phyloP scores from a whole-genome alignment of 2,888 invertebrate species.

The Orchesellides sinensis region DNA sequence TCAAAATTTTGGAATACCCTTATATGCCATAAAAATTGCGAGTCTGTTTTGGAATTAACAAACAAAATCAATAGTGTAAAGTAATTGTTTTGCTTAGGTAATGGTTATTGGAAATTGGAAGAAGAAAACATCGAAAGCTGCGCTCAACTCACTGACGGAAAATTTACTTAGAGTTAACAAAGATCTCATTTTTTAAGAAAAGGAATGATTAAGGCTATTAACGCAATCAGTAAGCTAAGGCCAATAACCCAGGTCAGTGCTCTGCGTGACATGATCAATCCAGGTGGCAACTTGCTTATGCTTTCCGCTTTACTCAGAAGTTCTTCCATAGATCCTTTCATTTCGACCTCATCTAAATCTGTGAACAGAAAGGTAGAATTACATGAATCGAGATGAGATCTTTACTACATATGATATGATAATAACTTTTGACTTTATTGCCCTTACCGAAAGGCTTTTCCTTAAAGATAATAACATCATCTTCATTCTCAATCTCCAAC shows the following conservation, averaged over 20 bases:
- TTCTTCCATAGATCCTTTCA: slow-evolving; percentile 71
- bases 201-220: slow-evolving; percentile 37
- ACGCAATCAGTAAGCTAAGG: slow-evolving; percentile 30
- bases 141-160: no score
- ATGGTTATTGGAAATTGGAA: no score
- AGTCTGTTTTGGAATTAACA: no score
- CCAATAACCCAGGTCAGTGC: slow-evolving; percentile 32
- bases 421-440: not conserved
- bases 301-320: slow-evolving; percentile 68
- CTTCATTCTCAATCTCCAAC: slow-evolving; percentile 83
- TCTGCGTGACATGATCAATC: slow-evolving; percentile 46
- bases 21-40: no score
- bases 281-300: slow-evolving; percentile 63
- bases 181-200: slow-evolving; percentile 25
- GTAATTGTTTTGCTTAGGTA: no score
- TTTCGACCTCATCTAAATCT: slow-evolving; percentile 68
- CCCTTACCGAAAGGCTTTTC: slow-evolving; percentile 71
- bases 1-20: no score
- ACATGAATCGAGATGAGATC: not conserved
- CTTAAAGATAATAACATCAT: slow-evolving; percentile 53
- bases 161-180: no score
- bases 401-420: not conserved
- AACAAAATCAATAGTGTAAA: no score
- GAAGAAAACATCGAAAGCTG: no score
- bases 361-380: not conserved